These are phyloP conservation scores for Diogma glabrata DNA, from an alignment of 2,888 invertebrate genomes.

Conservation along the genomic window DNA sequence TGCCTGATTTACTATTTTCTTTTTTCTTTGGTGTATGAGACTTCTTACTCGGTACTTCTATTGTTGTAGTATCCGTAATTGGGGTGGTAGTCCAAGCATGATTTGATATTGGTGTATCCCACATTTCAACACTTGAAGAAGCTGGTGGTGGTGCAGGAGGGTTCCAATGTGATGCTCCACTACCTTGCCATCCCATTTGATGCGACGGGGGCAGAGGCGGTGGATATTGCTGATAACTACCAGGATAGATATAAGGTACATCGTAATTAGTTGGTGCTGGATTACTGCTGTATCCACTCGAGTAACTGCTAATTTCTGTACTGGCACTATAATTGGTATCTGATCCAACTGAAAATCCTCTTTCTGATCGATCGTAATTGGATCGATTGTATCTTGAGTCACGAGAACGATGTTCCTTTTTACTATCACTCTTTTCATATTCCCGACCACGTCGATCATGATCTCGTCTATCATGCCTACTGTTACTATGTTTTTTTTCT, in stretches of 20 bases:
- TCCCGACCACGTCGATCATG: conserved; percentile 30
- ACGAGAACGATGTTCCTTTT: conserved; percentile 7
- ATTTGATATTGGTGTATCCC: conserved; percentile 9
- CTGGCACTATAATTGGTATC: conserved; percentile 7
- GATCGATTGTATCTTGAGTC: conserved; percentile 18
- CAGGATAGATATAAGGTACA: conserved; percentile 6
- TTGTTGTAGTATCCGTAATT: not conserved
- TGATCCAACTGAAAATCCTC: conserved; percentile 13
- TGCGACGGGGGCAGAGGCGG: conserved; percentile 25
- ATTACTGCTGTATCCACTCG: conserved; percentile 9
- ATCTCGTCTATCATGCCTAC: conserved; percentile 29
- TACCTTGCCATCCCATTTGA: not conserved
- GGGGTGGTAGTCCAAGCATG: not conserved
- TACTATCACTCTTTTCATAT: conserved; percentile 9
- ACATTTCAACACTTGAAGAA: not conserved
- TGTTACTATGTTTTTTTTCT: conserved; percentile 25
- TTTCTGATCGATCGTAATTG: conserved; percentile 13
- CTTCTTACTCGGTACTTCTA: conserved; percentile 18
- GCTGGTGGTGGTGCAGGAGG: not conserved
- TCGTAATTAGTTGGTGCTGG: conserved; percentile 3
- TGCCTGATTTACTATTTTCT: conserved; percentile 13
- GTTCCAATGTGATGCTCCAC: not conserved
- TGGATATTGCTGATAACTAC: conserved; percentile 7
- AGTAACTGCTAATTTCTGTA: not conserved
- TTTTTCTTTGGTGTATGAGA: conserved; percentile 23